Evolutionary conservation across 2,113 vertebrate species (phyloP), one percentile per base, ranked within the genome.

Genomic region (Argyrosomus japonicus): DNA sequence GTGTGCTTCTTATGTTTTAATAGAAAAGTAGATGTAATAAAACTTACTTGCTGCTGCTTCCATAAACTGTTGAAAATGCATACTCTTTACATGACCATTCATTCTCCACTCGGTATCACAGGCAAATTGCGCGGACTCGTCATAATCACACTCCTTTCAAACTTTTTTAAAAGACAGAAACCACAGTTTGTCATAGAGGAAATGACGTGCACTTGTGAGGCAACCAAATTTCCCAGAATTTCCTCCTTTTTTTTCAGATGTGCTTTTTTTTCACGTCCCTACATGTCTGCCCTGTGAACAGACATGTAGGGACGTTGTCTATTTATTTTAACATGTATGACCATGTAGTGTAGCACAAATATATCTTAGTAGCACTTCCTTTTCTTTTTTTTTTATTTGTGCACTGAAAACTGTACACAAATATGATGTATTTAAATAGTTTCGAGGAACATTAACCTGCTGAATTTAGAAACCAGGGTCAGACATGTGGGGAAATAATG

Each of bases 161-260:
- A 91, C 77, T 82, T 94, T 93, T 94, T 93, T 64, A 68, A 91
- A 93, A 94, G 86, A 87, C 90, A 78, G 85, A 94, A 94, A 94
- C 94, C 94, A 88, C 94, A 93, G 81, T 91, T 93, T 94, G 94
- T 94, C 94, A 95, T 23, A 65, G 62, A 92, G 95, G 95, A 95
- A 95, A 93, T 95, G 94, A 95, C 94, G 94, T 88, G 67, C 75
- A 71, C 75, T 84, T 91, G 88, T 95, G 93, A 95, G 89, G 94
- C 94, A 95, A 95, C 86, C 83, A 82, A 89, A 94, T 93, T 95
- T 95, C 93, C 93, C 93, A 94, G 94, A 94, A 95, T 93, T 84
- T 94, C 91, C 88, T 93, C 87, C 87, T 87, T 88, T 89, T 82
- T 79, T 73, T 54, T 82, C 57, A 78, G 3, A 78, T 79, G 53